Evolutionary conservation across 1,140 invertebrate genomes (phyloP), one percentile per base, ranked within the genome.

Genomic region (Myzus persicae): DNA sequence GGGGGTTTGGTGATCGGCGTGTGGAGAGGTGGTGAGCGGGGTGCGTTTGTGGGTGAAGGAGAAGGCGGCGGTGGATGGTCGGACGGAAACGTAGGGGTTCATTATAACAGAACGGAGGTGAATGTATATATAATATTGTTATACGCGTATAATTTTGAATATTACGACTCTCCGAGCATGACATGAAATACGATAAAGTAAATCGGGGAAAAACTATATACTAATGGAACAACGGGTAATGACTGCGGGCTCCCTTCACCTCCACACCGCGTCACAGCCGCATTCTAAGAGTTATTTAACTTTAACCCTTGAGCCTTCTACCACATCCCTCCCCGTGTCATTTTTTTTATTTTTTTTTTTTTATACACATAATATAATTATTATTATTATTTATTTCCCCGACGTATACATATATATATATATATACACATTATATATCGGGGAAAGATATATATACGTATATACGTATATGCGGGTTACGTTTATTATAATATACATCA

Each of bases 271-370:
- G 31, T 18, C 59, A 3, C 36, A 18, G 22, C n/a, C 42, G 8
- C 91, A 46, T 92, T 82, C 82, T 81, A 92, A 82, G 91, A 92
- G 91, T 92, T 92, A 92, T 92, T 92, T 92, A 92, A 92, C 91
- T 92, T 26, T 67, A 76, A 91, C 90, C 90, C 59, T 81, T 91
- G 54, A 67, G 54, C 51, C 51, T 31, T 67, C 36, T 44, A 44
- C 51, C 26, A 8, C 42, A 9, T 22, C 31, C 88, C 46, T 38
- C 9, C 22, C 38, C 48, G 36, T 54, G 38, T 51, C 48, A 40
- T 89, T 46, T 84, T 84, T 84, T 67, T 76, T 31, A n/a, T n/a
- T 76, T 76, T 76, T 67, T 67, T 67, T 54, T 20, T 22, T 51
- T 26, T 54, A 76, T 76, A 76, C 14, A 44, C 44, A 89, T 48